These are phyloP conservation scores for Solea senegalensis DNA, from an alignment of 2,113 vertebrate species.

Conservation along the genomic window DNA sequence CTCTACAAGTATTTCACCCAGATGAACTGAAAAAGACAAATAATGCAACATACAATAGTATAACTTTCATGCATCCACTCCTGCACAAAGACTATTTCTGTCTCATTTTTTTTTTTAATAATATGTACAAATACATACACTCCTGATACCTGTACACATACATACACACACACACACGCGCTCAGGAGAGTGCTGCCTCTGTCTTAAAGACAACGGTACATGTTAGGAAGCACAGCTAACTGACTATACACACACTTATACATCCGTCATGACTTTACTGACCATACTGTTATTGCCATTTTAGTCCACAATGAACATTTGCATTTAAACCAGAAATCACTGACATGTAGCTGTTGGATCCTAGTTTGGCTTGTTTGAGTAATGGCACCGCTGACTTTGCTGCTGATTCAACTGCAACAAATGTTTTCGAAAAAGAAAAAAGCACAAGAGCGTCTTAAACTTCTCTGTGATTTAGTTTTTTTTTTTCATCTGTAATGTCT, in stretches of 20 bases:
- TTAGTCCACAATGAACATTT: conserved; percentile 27
- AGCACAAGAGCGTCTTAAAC: background rate
- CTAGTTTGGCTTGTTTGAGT: background rate
- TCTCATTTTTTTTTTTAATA: background rate
- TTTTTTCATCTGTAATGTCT: conserved; percentile 23
- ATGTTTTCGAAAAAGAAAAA: background rate
- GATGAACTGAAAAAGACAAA: conserved; percentile 17
- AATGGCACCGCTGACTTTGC: background rate
- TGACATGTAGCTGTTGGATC: background rate
- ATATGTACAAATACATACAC: conserved; percentile 56
- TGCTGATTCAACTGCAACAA: background rate
- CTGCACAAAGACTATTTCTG: conserved; percentile 20
- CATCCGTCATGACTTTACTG: conserved; percentile 25
- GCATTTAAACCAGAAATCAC: conserved; percentile 17
- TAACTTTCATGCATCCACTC: conserved; percentile 58
- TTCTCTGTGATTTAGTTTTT: conserved; percentile 14
- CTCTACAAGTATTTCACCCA: conserved; percentile 23
- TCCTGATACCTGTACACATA: conserved; percentile 29
- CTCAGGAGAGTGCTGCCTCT: conserved; percentile 36
- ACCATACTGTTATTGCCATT: conserved; percentile 51
- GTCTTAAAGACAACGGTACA: conserved; percentile 32
- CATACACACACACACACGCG: conserved; percentile 52
- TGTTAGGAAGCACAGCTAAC: conserved; percentile 45
- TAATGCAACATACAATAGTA: conserved; percentile 29
- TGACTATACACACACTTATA: conserved; percentile 38